phyloP scores from a whole-genome alignment of 2,113 vertebrate genomes.

The Melospiza georgiana region DNA sequence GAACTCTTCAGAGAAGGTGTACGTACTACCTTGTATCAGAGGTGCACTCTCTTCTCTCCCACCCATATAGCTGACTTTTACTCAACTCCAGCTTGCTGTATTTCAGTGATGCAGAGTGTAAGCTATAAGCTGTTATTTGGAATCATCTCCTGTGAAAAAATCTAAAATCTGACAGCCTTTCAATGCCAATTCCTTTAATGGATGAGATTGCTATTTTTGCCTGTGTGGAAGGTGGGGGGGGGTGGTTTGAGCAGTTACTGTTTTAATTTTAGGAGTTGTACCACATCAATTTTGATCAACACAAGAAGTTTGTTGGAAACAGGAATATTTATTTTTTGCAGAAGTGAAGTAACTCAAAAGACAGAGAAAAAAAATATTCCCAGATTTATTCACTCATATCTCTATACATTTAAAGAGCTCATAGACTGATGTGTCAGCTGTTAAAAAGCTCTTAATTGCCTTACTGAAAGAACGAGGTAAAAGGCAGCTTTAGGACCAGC shows the following conservation, averaged over 20 bases:
- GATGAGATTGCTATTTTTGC: neutral
- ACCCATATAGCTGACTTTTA: neutral
- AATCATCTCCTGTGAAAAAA: neutral
- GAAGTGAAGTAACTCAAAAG: neutral
- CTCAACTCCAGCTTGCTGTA: neutral
- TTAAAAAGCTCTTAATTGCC: neutral
- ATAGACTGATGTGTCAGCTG: neutral
- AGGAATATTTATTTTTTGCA: neutral
- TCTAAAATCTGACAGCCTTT: neutral
- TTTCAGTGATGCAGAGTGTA: neutral
- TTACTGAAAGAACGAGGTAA: neutral
- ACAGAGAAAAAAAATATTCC: neutral
- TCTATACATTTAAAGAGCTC: neutral
- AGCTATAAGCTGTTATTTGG: neutral
- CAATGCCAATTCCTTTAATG: neutral
- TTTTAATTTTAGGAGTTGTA: neutral
- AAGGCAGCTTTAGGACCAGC: neutral
- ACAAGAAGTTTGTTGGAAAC: neutral
- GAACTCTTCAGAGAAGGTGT: neutral
- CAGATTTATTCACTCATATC: neutral
- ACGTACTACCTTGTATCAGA: neutral
- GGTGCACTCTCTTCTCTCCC: neutral
- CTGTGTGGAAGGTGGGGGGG: neutral
- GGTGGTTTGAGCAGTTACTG: neutral
- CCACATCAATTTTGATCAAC: neutral